Conservation (phyloP, 2,888 invertebrate genomes). For the Tridacna crocea region DNA sequence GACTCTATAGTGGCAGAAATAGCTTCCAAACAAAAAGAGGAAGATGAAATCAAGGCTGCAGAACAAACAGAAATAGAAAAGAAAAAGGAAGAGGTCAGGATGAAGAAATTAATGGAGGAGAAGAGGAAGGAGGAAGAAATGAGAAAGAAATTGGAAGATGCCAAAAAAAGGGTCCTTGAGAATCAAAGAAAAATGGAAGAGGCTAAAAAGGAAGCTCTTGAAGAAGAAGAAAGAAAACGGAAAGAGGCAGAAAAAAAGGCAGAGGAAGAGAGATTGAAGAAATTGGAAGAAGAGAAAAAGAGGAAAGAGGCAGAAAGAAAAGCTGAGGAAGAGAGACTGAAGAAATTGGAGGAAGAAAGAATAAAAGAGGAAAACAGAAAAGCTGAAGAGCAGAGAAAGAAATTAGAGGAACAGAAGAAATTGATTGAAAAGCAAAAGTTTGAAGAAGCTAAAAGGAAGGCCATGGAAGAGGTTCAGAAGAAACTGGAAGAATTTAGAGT, state of each 20-base stretch:
- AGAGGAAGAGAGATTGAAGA: constrained; percentile 10
- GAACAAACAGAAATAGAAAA: constrained; percentile 17
- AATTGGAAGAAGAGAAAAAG: constrained; percentile 4
- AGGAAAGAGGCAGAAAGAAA: constrained; percentile 2
- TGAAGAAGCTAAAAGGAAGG: constrained; percentile 2
- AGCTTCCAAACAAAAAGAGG: constrained; percentile 30
- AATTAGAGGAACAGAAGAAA: neutral
- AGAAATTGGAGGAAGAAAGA: neutral
- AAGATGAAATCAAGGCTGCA: constrained; percentile 12
- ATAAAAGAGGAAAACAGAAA: constrained; percentile 12
- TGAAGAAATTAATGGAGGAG: constrained; percentile 12
- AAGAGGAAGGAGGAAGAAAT: constrained; percentile 4
- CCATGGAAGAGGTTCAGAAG: neutral
- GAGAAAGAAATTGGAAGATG: constrained; percentile 5
- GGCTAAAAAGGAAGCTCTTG: neutral
- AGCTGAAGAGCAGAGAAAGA: constrained; percentile 8
- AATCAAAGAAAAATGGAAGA: constrained; percentile 26
- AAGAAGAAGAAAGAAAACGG: constrained; percentile 17
- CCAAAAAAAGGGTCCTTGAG: constrained; percentile 14
- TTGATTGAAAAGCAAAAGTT: constrained; percentile 1
- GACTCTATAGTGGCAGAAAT: constrained; percentile 34
- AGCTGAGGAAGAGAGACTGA: constrained; percentile 4
- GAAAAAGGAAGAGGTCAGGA: constrained; percentile 8
- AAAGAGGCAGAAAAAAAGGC: constrained; percentile 6
- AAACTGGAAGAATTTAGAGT: constrained; percentile 7